Evolutionary conservation across 2,888 invertebrate genomes (phyloP).

Genomic region (Epinotia demarniana): DNA sequence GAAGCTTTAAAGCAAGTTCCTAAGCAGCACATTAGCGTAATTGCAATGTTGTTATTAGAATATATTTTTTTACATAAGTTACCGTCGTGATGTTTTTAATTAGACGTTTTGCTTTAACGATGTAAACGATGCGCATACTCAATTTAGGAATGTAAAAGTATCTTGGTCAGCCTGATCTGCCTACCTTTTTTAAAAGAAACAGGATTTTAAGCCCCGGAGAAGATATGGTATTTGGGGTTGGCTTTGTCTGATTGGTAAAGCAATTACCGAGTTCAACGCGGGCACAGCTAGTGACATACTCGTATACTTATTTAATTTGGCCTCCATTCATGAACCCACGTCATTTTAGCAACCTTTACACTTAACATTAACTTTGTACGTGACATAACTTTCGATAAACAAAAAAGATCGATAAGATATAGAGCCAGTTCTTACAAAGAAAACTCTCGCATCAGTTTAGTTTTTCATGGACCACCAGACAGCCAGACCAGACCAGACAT

Average conservation of each 20-base stretch:
- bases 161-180: too few relatives aligned
- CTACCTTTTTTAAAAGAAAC: too few relatives aligned
- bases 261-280: too few relatives aligned
- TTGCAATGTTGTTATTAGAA: too few relatives aligned
- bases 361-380: neutral
- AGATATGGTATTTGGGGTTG: too few relatives aligned
- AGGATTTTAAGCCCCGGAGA: too few relatives aligned
- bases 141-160: neutral
- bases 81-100: too few relatives aligned
- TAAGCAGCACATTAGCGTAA: too few relatives aligned
- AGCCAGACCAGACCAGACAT: too few relatives aligned
- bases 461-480: neutral
- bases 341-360: neutral
- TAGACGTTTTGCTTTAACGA: too few relatives aligned
- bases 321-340: neutral
- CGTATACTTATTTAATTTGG: neutral
- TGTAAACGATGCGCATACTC: neutral
- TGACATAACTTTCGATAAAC: neutral
- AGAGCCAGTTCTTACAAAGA: neutral
- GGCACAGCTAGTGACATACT: neutral
- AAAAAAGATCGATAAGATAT: neutral
- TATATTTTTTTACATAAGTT: too few relatives aligned
- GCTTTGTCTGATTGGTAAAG: too few relatives aligned
- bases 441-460: neutral
- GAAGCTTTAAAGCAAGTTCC: neutral